Evolutionary conservation across 2,888 invertebrate species (phyloP), one percentile per base, ranked within the genome.

Genomic region (Cotesia congregata): DNA sequence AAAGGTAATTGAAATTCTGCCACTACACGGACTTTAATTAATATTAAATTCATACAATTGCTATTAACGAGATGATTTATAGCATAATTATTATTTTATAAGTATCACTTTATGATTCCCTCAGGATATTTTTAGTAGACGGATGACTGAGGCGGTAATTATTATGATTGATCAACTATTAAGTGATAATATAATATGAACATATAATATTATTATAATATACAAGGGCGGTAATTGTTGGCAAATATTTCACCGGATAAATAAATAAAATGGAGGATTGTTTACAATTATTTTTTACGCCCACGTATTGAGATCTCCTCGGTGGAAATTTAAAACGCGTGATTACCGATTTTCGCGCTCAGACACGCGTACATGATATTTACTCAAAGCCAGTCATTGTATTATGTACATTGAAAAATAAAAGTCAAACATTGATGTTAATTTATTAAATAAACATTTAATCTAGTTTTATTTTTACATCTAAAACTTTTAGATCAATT

Each of bases 291-390:
- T 30, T 30, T 30, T 30, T 30, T 30, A 30, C 50, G 76, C 72
- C 77, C 75, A 78, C 79, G 77, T 65, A 60, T 12, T 50, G 61
- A 74, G 79, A 81, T 78, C 77, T 81, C 78, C 77, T 77, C 68
- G 80, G 74, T 78, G 76, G 77, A 77, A 79, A 77, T 77, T 81
- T 79, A 80, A 72, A 72, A 81, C 78, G 80, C 77, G 69, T 76
- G 77, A 80, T 81, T 81, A 80, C 78, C 79, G 74, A 80, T 81
- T 78, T 78, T 78, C 78, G 78, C 79, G 80, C 77, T 78, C 79
- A 78, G 79, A 76, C 81, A 80, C 78, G 81, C 78, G 79, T 72
- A 72, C 41, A 64, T 67, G 59, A 50, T 38, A 50, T 67, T 40
- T 20, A 50, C 50, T 59, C 65, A 65, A 73, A 41, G 40, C 62